These are phyloP conservation scores for Tribolium castaneum DNA, from an alignment of 1,140 invertebrate genomes.

Conservation along the genomic window DNA sequence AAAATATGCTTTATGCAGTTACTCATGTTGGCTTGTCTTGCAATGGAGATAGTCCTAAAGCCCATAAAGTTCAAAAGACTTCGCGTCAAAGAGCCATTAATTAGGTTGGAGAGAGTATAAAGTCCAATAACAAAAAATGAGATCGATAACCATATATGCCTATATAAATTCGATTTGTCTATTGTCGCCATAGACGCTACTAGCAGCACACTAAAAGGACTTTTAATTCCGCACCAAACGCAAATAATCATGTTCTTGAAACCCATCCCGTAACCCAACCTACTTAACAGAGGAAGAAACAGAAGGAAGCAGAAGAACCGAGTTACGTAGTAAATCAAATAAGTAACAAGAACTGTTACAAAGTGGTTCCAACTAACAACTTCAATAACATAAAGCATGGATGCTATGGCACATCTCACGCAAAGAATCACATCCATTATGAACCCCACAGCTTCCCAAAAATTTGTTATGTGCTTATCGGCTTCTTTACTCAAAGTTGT, in stretches of 20 bases:
- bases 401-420: neutral
- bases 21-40: constrained; percentile 66
- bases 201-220: neutral
- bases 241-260: constrained; percentile 24
- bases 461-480: constrained; percentile 9
- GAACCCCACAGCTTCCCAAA: constrained; percentile 32
- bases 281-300: neutral
- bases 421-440: constrained; percentile 8
- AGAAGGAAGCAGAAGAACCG: constrained; percentile 19
- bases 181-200: neutral
- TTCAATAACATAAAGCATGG: neutral
- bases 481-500: constrained; percentile 1
- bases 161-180: neutral
- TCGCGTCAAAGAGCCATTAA: constrained; percentile 63
- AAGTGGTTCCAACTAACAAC: neutral
- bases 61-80: constrained; percentile 63
- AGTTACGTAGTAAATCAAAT: neutral
- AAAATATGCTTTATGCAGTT: constrained; percentile 65
- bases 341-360: neutral
- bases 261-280: constrained; percentile 33
- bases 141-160: too few species aligned
- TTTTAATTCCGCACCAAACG: constrained; percentile 14
- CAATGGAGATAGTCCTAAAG: constrained; percentile 63
- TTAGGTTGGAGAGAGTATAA: constrained; percentile 58
- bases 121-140: constrained; percentile 8